These are phyloP conservation scores for Phrynosoma blainvillii DNA, from an alignment of 2,113 vertebrate species.

Conservation along the genomic window DNA sequence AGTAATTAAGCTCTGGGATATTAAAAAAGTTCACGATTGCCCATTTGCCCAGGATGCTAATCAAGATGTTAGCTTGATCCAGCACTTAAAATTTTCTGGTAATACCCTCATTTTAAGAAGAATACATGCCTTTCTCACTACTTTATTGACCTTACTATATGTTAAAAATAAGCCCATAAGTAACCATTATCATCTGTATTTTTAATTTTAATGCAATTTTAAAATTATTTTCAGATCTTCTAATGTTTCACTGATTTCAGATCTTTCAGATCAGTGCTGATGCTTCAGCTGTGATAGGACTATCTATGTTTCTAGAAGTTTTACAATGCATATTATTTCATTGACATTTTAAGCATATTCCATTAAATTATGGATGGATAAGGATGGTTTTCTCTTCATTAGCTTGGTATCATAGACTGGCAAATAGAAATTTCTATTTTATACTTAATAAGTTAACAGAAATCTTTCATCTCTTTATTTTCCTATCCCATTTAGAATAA, in stretches of 20 bases:
- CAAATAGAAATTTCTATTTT: neutral
- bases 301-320: neutral
- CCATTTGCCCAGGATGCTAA: too few relatives aligned
- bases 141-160: too few relatives aligned
- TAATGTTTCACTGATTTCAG: too few relatives aligned
- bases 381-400: neutral
- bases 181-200: too few relatives aligned
- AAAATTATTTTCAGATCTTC: neutral
- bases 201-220: neutral
- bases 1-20: too few relatives aligned
- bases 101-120: too few relatives aligned
- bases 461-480: constrained; percentile 8
- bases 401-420: constrained; percentile 3
- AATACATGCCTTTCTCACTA: too few relatives aligned
- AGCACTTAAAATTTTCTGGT: too few relatives aligned
- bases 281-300: too few relatives aligned
- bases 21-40: too few relatives aligned
- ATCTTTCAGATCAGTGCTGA: too few relatives aligned
- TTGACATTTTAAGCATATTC: neutral
- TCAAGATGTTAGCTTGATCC: too few relatives aligned
- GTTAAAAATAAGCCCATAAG: neutral
- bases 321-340: neutral
- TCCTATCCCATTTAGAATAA: constrained; percentile 80
- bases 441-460: neutral
- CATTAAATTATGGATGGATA: neutral